Conservation (phyloP, 1,140 invertebrate genomes). For the Caenorhabditis remanei region DNA sequence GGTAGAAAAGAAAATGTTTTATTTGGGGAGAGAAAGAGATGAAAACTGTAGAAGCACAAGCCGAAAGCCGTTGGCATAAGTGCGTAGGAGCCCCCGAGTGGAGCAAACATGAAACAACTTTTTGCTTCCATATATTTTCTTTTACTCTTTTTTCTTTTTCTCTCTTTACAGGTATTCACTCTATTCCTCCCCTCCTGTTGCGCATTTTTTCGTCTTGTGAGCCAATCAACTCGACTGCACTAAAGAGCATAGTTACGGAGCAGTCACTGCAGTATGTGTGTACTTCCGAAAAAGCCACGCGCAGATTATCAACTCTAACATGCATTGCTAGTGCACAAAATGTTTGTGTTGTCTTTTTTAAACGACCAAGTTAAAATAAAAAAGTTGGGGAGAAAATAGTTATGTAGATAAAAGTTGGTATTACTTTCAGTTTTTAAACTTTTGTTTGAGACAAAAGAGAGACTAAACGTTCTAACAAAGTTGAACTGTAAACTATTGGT, state of each 20-base stretch:
- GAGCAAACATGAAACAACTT: slow-evolving; percentile 53
- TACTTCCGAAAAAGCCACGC: slow-evolving; percentile 20
- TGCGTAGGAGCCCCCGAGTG: slow-evolving; percentile 49
- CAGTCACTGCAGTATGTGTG: background rate
- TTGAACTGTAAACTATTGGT: no score
- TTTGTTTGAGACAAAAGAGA: no score
- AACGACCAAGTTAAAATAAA: background rate
- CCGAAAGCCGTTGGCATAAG: slow-evolving; percentile 26
- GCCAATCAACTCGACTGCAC: slow-evolving; percentile 38
- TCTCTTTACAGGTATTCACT: slow-evolving; percentile 17
- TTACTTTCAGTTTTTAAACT: no score
- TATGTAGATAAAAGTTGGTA: no score
- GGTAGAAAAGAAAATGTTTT: slow-evolving; percentile 46
- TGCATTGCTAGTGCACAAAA: background rate
- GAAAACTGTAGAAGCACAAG: slow-evolving; percentile 24
- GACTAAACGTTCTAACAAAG: no score
- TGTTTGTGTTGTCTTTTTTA: background rate
- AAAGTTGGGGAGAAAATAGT: background rate
- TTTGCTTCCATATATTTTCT: slow-evolving; percentile 28
- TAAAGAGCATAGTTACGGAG: slow-evolving; percentile 46
- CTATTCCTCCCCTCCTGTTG: background rate
- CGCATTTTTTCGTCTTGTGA: slow-evolving; percentile 16
- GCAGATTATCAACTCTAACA: slow-evolving; percentile 22
- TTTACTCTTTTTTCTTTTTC: background rate
- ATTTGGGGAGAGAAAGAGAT: background rate